Conservation (phyloP, 2,888 invertebrate species). For the Oscheius sp. region DNA sequence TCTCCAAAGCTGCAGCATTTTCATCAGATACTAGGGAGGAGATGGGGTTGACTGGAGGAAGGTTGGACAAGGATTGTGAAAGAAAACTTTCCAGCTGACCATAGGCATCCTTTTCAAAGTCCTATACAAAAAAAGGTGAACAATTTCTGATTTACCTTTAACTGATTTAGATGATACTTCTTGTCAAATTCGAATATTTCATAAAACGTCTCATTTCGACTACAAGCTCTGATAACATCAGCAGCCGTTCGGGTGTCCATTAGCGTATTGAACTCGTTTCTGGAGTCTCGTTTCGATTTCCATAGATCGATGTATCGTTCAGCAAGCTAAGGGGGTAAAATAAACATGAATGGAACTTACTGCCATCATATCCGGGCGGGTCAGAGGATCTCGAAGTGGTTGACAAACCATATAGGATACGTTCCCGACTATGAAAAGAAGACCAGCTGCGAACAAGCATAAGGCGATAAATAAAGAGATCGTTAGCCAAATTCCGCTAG, state of each 20-base stretch:
- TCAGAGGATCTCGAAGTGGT: slow-evolving; percentile 60
- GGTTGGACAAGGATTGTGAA: slow-evolving; percentile 37
- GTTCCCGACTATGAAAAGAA: slow-evolving; percentile 64
- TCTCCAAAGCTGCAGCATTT: slow-evolving; percentile 42
- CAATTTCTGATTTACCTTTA: slow-evolving; percentile 41
- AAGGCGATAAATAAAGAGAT: slow-evolving; percentile 56
- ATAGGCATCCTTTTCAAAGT: slow-evolving; percentile 49
- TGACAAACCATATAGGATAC: slow-evolving; percentile 61
- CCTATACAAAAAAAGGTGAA: slow-evolving; percentile 40
- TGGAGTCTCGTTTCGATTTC: slow-evolving; percentile 36
- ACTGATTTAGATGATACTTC: slow-evolving; percentile 59
- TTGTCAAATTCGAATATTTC: slow-evolving; percentile 63
- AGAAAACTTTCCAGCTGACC: slow-evolving; percentile 43
- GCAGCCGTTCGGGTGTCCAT: slow-evolving; percentile 51
- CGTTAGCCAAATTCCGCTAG: slow-evolving; percentile 63
- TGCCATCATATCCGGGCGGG: slow-evolving; percentile 60
- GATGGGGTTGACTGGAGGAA: slow-evolving; percentile 35
- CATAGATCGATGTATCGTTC: slow-evolving; percentile 60
- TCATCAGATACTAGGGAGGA: slow-evolving; percentile 14
- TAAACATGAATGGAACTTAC: slow-evolving; percentile 35
- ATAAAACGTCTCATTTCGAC: slow-evolving; percentile 64
- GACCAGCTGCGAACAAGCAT: slow-evolving; percentile 48
- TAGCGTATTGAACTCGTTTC: slow-evolving; percentile 38
- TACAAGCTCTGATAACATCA: slow-evolving; percentile 57
- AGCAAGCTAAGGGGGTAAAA: slow-evolving; percentile 45